A percentile compares a stretch with the other conserved stretches of the same genome.
These are phyloP conservation scores for Sinotaia quadrata DNA, from an alignment of 2,888 invertebrate genomes.

Conservation along the genomic window DNA sequence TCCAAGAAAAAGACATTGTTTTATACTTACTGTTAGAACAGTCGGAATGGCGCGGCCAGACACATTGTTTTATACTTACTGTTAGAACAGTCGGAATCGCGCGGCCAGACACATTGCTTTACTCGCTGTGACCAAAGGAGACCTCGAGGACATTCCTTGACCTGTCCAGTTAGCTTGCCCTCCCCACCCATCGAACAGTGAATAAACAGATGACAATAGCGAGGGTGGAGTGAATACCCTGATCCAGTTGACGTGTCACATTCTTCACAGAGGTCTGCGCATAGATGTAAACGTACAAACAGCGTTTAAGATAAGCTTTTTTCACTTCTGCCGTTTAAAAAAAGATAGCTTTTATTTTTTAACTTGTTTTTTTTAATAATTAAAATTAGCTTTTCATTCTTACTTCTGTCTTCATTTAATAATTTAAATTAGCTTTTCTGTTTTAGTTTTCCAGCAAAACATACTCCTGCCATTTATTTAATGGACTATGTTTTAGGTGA, in stretches of 20 bases:
- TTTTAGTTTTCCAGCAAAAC: too few species aligned
- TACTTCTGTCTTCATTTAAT: too few species aligned
- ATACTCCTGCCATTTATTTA: too few species aligned
- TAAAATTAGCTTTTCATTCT: too few species aligned
- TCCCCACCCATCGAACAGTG: slow-evolving; percentile 36
- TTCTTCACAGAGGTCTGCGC: slow-evolving; percentile 38
- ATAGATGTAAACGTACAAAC: neutral
- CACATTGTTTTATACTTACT: slow-evolving; percentile 23
- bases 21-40: slow-evolving; percentile 34
- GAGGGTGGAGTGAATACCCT: slow-evolving; percentile 37
- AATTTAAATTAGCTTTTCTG: too few species aligned
- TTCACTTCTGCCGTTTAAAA: too few species aligned
- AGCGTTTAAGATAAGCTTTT: too few species aligned
- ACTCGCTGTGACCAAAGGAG: slow-evolving; percentile 40
- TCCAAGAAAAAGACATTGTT: neutral
- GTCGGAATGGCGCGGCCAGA: slow-evolving; percentile 21
- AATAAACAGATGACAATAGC: slow-evolving; percentile 39
- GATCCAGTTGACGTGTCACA: slow-evolving; percentile 42
- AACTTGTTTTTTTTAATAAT: too few species aligned
- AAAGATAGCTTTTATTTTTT: too few species aligned
- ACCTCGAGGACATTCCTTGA: slow-evolving; percentile 39
- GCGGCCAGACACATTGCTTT: slow-evolving; percentile 37
- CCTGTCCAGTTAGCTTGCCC: slow-evolving; percentile 30
- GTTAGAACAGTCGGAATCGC: slow-evolving; percentile 33
- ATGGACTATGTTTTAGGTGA: too few species aligned